phyloP scores from a whole-genome alignment of 1,140 invertebrate genomes.

The Platyura marginata region DNA sequence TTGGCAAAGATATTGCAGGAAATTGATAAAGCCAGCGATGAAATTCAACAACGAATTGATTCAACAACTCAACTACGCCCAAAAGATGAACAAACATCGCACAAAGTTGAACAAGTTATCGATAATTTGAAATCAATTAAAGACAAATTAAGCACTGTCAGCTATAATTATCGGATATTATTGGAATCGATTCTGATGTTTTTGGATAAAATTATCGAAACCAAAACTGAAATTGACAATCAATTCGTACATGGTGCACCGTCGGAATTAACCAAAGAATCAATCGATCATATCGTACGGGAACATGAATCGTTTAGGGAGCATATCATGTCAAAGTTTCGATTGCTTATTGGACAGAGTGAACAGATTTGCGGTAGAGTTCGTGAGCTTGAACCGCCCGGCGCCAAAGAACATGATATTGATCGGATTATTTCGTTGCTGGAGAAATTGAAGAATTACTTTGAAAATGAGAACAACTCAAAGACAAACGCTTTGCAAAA shows the following conservation, averaged over 20 bases:
- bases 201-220: slow-evolving; percentile 16
- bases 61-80: slow-evolving; percentile 28
- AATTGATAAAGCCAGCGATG: slow-evolving; percentile 47
- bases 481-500: slow-evolving; percentile 34
- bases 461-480: slow-evolving; percentile 30
- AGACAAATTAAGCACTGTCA: slow-evolving; percentile 39
- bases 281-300: slow-evolving; percentile 14
- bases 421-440: slow-evolving; percentile 45
- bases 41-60: slow-evolving; percentile 50
- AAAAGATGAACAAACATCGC: slow-evolving; percentile 37
- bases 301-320: slow-evolving; percentile 24
- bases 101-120: slow-evolving; percentile 37
- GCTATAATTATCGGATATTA: slow-evolving; percentile 53
- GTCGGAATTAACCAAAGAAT: slow-evolving; percentile 3
- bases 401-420: slow-evolving; percentile 45
- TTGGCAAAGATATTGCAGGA: slow-evolving; percentile 40
- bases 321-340: slow-evolving; percentile 23
- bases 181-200: slow-evolving; percentile 40
- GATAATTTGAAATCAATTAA: slow-evolving; percentile 20
- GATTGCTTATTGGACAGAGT: slow-evolving; percentile 23
- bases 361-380: slow-evolving; percentile 22
- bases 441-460: slow-evolving; percentile 25
- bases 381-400: slow-evolving; percentile 41
- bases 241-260: slow-evolving; percentile 10
- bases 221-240: slow-evolving; percentile 16